Evolutionary conservation across 2,113 vertebrate species (phyloP).

Genomic region (Marmota monax): DNA sequence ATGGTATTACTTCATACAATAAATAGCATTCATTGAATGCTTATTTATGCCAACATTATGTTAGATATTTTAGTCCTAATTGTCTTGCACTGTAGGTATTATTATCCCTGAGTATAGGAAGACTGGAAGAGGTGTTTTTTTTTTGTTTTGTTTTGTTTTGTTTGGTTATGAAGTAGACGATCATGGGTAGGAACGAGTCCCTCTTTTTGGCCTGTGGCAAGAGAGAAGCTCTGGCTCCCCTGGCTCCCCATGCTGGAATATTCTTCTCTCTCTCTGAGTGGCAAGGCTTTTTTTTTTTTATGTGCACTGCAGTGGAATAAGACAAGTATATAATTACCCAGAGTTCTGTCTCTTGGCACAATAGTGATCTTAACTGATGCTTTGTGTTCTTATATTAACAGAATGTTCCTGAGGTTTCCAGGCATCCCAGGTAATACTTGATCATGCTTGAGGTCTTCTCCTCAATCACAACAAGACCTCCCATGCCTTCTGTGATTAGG

Average conservation of each 20-base stretch:
- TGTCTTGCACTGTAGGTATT: conserved; percentile 9
- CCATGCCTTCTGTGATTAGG: neutral
- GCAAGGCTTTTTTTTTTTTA: neutral
- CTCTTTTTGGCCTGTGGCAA: neutral
- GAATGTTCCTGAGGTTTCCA: neutral
- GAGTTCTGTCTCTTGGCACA: neutral
- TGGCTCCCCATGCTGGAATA: neutral
- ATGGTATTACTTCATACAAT: neutral
- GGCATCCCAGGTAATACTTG: neutral
- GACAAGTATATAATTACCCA: neutral
- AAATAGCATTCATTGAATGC: neutral
- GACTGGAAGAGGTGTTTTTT: neutral
- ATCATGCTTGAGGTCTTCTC: neutral
- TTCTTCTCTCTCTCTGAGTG: neutral
- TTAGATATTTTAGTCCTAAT: conserved; percentile 34
- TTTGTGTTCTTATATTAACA: conserved; percentile 19
- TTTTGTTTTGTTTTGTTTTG: neutral
- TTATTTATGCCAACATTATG: neutral
- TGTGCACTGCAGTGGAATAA: neutral
- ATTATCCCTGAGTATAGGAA: neutral
- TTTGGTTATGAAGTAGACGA: neutral
- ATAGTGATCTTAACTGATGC: neutral
- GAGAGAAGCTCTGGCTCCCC: neutral
- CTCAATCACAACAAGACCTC: neutral
- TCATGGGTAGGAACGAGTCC: neutral